These are phyloP conservation scores for Eulemur rubriventer DNA, from an alignment of 2,797 vertebrate species.

Conservation along the genomic window DNA sequence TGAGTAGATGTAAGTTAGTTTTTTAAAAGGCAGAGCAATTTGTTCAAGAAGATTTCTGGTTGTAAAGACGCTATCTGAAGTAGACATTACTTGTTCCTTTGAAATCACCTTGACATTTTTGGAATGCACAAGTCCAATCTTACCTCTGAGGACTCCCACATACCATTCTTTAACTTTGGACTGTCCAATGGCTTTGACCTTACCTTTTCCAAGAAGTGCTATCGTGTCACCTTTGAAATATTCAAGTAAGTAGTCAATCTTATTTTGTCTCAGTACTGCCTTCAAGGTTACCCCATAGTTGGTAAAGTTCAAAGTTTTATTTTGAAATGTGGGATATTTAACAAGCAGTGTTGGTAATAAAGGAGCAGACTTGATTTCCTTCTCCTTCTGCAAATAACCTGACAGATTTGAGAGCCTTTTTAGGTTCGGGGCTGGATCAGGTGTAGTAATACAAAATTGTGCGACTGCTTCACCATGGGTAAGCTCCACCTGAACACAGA, in stretches of 20 bases:
- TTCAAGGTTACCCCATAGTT: conserved; percentile 94
- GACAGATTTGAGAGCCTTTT: conserved; percentile 84
- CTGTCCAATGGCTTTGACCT: conserved; percentile 93
- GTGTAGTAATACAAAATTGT: conserved; percentile 90
- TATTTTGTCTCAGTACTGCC: conserved; percentile 93
- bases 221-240: conserved; percentile 98
- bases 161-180: conserved; percentile 97
- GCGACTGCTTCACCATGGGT: conserved; percentile 80
- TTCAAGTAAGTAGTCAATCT: conserved; percentile 95
- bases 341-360: conserved; percentile 85
- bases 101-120: conserved; percentile 95
- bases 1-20: conserved; percentile 97
- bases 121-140: conserved; percentile 94
- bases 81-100: conserved; percentile 93
- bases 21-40: conserved; percentile 94
- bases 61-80: conserved; percentile 87
- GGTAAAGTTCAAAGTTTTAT: conserved; percentile 87
- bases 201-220: conserved; percentile 93
- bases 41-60: conserved; percentile 92
- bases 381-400: conserved; percentile 81
- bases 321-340: conserved; percentile 90
- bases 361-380: conserved; percentile 84
- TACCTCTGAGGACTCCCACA: conserved; percentile 92
- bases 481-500: conserved; percentile 88
- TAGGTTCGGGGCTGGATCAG: conserved; percentile 89